Conservation (phyloP, 2,888 invertebrate species). For the Anthoptus insignis region DNA sequence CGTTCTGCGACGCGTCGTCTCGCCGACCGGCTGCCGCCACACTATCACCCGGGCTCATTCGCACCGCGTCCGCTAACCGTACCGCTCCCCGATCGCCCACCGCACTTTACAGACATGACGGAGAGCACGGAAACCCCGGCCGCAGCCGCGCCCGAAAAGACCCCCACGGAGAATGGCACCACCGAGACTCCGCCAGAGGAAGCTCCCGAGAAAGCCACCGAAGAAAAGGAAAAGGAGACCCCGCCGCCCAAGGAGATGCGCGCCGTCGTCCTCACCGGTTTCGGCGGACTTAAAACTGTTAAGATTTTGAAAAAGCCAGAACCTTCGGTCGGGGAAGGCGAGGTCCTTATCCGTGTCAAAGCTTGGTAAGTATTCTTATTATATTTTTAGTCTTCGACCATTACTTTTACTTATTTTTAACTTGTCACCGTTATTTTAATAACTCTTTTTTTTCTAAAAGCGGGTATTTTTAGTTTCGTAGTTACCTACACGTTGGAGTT, state of each 20-base stretch:
- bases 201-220: conserved; percentile 83
- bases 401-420: too few relatives aligned
- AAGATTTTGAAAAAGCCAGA: conserved; percentile 94
- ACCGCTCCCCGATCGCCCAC: conserved; percentile 66
- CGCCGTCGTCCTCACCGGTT: conserved; percentile 94
- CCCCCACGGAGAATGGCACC: conserved; percentile 84
- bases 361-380: conserved; percentile 91
- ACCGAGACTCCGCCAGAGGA: conserved; percentile 82
- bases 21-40: conserved; percentile 75
- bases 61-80: conserved; percentile 72
- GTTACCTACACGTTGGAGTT: not conserved
- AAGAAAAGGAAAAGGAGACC: conserved; percentile 85
- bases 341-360: conserved; percentile 94
- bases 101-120: conserved; percentile 71
- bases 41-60: conserved; percentile 71
- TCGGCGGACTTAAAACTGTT: conserved; percentile 95
- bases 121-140: conserved; percentile 83
- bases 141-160: conserved; percentile 85
- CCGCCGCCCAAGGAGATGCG: conserved; percentile 93
- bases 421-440: too few relatives aligned
- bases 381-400: too few relatives aligned
- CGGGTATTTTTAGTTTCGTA: conserved; percentile 21
- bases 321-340: conserved; percentile 90
- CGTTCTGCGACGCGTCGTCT: conserved; percentile 83
- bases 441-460: conserved; percentile 27